Base-by-base conservation (phyloP, 1,140 invertebrate genomes). In the Gonatopus flavifemur region DNA sequence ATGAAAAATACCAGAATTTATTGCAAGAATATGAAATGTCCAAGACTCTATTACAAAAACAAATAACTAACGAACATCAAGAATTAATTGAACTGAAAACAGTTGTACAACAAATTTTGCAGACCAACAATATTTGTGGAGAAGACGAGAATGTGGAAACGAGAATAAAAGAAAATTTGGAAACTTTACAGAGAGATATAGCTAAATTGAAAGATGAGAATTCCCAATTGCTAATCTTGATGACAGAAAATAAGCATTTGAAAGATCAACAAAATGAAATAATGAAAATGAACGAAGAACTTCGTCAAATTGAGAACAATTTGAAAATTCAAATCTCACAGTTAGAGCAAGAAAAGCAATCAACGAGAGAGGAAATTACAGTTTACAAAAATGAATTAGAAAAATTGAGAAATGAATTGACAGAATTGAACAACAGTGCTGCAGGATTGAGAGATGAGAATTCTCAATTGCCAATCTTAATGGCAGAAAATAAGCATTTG, bases 231-330 rank as follows among this genome's bases (percentile, higher is more conserved):
- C 41, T 45, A 42, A 58, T 62, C 25, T n/a, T 70, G 5, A 62
- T 59, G 39, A 55, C 57, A 47, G 48, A 59, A 33, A 66, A 68
- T 50, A 61, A 66, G 31, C 43, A 49, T 39, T 39, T 72, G 31
- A 64, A 70, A 25, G 55, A 70, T 21, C 56, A 53, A 13, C 49
- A 70, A 43, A 68, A 67, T 32, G 57, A 66, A 31, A 45, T 70
- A 35, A 19, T 62, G 9, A 64, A 65, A n/a, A 52, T 57, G 35
- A 69, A 62, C 24, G 44, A 65, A 25, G 58, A 72, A 41, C 45
- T 70, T 19, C 31, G 56, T 37, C 54, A 57, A 25, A 51, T 37
- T 30, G 57, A 62, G 51, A 57, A 57, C 28, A 42, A 21, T 31
- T 39, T 58, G 48, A 60, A 52, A 13, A 24, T 43, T 32, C 39